A percentile compares a stretch with the other conserved stretches of the same genome.
These are phyloP conservation scores for Lissonota sp. DNA, from an alignment of 2,888 invertebrate species.

Conservation along the genomic window DNA sequence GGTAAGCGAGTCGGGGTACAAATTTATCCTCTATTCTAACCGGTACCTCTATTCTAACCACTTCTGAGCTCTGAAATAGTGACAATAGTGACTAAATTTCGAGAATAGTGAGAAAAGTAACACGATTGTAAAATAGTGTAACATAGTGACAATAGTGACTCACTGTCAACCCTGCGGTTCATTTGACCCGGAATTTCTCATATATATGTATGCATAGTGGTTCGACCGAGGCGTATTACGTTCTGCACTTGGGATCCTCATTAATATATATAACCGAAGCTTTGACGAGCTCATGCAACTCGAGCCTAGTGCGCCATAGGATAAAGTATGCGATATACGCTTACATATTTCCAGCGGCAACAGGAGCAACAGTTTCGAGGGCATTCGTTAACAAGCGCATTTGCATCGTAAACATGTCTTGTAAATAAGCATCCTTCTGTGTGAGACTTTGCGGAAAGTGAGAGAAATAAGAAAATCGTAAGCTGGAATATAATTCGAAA, in stretches of 20 bases:
- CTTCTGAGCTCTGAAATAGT: too few species aligned
- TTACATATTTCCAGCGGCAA: neutral
- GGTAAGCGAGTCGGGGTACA: too few species aligned
- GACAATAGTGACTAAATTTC: too few species aligned
- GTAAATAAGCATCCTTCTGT: neutral
- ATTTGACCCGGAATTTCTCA: constrained; percentile 13
- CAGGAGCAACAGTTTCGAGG: neutral
- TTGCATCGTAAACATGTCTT: neutral
- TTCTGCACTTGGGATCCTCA: constrained; percentile 39
- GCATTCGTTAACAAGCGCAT: neutral
- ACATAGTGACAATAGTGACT: too few species aligned
- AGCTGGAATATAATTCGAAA: neutral
- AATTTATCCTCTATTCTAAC: too few species aligned
- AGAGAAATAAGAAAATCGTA: neutral
- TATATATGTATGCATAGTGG: constrained; percentile 8
- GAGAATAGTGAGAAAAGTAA: too few species aligned
- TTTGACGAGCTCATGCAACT: constrained; percentile 35
- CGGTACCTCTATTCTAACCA: too few species aligned
- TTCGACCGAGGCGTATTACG: constrained; percentile 30
- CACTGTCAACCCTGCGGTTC: too few species aligned
- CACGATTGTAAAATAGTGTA: too few species aligned
- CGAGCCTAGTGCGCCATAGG: neutral
- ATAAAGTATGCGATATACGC: neutral
- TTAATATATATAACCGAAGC: constrained; percentile 56
- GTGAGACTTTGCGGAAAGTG: neutral